Evolutionary conservation across 2,888 invertebrate genomes (phyloP), one percentile per base, ranked within the genome.

Genomic region (Parnassius glacialis): DNA sequence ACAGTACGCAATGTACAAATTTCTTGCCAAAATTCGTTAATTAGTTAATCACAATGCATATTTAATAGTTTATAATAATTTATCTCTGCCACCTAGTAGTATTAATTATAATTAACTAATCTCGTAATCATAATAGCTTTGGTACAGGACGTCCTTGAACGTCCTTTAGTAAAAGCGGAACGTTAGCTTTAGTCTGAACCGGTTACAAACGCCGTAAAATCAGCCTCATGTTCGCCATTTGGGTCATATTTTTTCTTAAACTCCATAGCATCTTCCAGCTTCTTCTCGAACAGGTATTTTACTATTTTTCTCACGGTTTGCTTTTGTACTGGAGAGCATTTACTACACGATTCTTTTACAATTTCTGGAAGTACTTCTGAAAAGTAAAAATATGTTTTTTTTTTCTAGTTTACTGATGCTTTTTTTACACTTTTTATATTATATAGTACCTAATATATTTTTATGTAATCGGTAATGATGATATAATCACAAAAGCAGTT

Each of bases 351-450:
- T 12, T 85, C 84, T 0, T 81, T 71, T 47, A 90, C 78, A 7
- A 90, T 81, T 68, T 89, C 89, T 0, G 89, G 89, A 0, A 89
- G 72, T 10, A 89, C 64, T 61, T 83, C 90, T 90, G 73, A 41
- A 74, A 73, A 44, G 52, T 34, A 61, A 5, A 48, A 16, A 48
- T 1, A 51, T n/a, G n/a, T n/a, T n/a, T n/a, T 20, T 16, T 16
- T 9, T 51, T 51, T 51, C 16, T 1, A 16, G 20, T 51, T 51
- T 16, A 51, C 16, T 16, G 20, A 16, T 16, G 16, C 16, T n/a
- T 16, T 16, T 16, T 1, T 16, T 16, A 16, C 16, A 16, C 16
- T 1, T 16, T 16, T 16, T 16, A 16, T 16, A 16, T 16, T 16
- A 16, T 16, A 16, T 16, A 16, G n/a, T n/a, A n/a, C n/a, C 16